Conservation (phyloP, 2,797 vertebrate genomes). For the Buceros bicornis region DNA sequence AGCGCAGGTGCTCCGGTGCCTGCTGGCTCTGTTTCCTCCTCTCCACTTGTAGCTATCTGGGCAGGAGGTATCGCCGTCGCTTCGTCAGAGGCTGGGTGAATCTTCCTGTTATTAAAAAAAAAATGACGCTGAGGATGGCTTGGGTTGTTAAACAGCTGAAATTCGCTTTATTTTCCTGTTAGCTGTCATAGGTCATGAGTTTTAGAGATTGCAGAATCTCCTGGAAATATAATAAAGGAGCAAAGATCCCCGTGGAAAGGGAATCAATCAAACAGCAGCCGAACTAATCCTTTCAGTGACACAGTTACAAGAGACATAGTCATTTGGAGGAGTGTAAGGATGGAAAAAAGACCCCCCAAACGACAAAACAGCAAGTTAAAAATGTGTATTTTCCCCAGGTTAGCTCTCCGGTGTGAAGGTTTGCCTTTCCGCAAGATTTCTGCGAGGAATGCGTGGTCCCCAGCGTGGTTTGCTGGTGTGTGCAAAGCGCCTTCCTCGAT, state of each 20-base stretch:
- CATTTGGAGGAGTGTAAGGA: background rate
- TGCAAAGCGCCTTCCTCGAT: background rate
- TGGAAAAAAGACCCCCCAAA: background rate
- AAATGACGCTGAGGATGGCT: background rate
- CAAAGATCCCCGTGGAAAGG: background rate
- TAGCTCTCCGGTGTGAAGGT: background rate
- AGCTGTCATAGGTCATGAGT: background rate
- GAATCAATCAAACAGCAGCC: background rate
- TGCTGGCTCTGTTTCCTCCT: background rate
- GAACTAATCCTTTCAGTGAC: background rate
- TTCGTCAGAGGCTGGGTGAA: background rate
- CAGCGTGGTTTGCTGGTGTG: accelerated
- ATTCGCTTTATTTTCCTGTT: slow-evolving; percentile 5
- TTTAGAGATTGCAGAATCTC: slow-evolving; percentile 18
- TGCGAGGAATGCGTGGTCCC: background rate
- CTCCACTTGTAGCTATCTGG: slow-evolving; percentile 23
- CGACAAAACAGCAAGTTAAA: background rate
- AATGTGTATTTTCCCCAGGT: background rate
- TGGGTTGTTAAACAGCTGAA: background rate
- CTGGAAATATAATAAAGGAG: background rate
- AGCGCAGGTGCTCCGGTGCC: background rate
- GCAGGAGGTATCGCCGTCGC: background rate
- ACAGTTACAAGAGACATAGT: background rate
- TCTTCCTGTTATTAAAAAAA: background rate
- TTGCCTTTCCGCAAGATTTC: background rate